Evolutionary conservation across 2,888 invertebrate genomes (phyloP), one percentile per base, ranked within the genome.

Genomic region (Athalia cordata): DNA sequence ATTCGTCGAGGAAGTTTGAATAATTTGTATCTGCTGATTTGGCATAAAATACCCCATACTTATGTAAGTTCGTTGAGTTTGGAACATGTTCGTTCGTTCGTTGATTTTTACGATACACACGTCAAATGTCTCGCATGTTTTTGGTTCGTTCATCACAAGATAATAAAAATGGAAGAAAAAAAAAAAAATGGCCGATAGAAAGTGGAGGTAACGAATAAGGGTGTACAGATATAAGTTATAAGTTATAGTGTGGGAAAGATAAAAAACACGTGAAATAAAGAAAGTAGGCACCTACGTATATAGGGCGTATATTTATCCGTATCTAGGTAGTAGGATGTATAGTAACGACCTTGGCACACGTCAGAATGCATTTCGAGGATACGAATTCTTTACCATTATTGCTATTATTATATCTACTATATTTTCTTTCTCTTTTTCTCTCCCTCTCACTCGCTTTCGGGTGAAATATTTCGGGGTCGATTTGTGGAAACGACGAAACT

Each of bases 281-380:
- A 55, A 43, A 68, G 11, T 65, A 61, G 6, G 4, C 9, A 49
- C n/a, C 13, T 67, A 15, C 13, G 47, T 50, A 15, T 15, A 13
- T 66, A 8, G 29, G 29, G 47, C 66, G 66, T 66, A 66, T 64
- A 45, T 45, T 64, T 9, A 66, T 49, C 29, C 66, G 13, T 49
- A 66, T 66, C 8, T 66, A 2, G 29, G 29, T 29, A 29, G 29
- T 29, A 29, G 29, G 29, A 29, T 29, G 29, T 0, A 29, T n/a
- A 68, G 68, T 72, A 72, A 72, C 72, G 72, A 47, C 59, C 59
- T 13, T 59, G 45, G 59, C 72, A 59, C 72, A 72, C 72, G 72
- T 72, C 59, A 72, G 59, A 47, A 57, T 11, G 47, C 47, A 45
- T 29, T 29, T 29, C 29, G 29, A 29, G 29, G 29, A 29, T 29